Conservation (phyloP, 2,113 vertebrate genomes). For the Leucopternis melanops region DNA sequence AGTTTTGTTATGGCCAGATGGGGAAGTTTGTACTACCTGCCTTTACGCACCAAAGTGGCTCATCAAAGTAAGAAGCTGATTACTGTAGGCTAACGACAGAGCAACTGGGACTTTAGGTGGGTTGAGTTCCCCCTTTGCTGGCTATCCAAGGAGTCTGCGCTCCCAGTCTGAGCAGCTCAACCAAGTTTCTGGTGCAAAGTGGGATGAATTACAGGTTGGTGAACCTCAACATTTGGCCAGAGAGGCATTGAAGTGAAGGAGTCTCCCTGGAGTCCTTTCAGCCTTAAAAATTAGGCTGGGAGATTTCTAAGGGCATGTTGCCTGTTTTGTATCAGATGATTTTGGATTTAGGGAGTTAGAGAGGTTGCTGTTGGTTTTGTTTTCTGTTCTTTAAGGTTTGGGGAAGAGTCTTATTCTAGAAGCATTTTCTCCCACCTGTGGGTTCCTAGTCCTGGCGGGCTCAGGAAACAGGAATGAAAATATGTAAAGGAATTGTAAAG, state of each 20-base stretch:
- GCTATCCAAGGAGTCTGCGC: neutral
- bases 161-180: neutral
- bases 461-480: neutral
- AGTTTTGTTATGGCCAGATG: neutral
- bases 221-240: neutral
- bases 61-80: neutral
- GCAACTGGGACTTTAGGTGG: neutral
- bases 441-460: neutral
- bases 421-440: neutral
- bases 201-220: neutral
- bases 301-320: neutral
- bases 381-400: neutral
- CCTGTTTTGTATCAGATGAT: neutral
- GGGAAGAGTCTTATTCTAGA: neutral
- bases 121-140: neutral
- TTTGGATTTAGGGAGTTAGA: neutral
- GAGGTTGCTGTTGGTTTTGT: neutral
- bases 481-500: neutral
- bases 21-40: neutral
- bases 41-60: neutral
- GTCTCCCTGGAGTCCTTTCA: neutral
- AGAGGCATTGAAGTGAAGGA: neutral
- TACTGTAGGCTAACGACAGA: neutral
- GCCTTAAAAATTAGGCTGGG: neutral
- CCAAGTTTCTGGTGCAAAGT: neutral